phyloP scores from a whole-genome alignment of 2,888 invertebrate species.

The Phania funesta region DNA sequence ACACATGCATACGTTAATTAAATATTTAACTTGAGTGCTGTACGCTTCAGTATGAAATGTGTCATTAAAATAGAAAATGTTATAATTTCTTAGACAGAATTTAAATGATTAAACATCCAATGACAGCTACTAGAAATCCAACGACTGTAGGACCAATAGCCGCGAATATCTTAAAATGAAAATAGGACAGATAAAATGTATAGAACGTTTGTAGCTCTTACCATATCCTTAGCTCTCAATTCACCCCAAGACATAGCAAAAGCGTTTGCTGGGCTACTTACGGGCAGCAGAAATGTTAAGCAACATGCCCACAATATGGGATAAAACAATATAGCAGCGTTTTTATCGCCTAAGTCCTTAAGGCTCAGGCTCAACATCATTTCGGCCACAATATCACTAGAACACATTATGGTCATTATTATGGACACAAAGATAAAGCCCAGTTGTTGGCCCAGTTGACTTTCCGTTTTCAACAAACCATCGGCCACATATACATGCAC shows the following conservation, averaged over 20 bases:
- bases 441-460: background rate
- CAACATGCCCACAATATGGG: constrained; percentile 36
- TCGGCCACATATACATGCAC: constrained; percentile 20
- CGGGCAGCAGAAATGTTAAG: constrained; percentile 48
- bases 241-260: constrained; percentile 55
- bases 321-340: background rate
- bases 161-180: constrained; percentile 39
- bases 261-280: constrained; percentile 49
- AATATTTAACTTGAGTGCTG: background rate
- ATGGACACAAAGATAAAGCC: constrained; percentile 27
- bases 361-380: constrained; percentile 18
- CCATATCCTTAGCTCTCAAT: constrained; percentile 50
- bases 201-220: background rate
- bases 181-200: background rate
- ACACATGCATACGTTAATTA: background rate
- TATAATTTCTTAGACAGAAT: too few species aligned
- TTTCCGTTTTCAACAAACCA: background rate
- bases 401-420: constrained; percentile 14
- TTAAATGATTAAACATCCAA: background rate
- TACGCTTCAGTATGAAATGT: too few species aligned
- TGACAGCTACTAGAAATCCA: constrained; percentile 7
- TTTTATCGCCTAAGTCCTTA: background rate
- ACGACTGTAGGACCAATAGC: constrained; percentile 42
- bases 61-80: background rate
- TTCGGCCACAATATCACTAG: constrained; percentile 45